Evolutionary conservation across 2,797 vertebrate species (phyloP).

Genomic region (Bovichtus diacanthus): DNA sequence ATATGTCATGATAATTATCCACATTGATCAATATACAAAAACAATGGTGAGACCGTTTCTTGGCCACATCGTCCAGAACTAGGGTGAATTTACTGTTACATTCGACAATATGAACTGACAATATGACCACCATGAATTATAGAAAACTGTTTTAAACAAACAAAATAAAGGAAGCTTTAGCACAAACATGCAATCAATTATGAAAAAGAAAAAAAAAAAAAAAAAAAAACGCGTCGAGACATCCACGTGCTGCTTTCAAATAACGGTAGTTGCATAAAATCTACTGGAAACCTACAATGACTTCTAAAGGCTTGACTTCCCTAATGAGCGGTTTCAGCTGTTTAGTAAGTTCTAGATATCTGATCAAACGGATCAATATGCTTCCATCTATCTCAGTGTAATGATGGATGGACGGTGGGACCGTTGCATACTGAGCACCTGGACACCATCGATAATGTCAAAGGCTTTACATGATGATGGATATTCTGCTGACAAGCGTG

Average conservation of each 20-base stretch:
- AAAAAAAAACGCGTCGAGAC: background rate
- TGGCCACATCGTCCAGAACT: no score
- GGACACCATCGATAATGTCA: constrained; percentile 50
- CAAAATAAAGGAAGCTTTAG: background rate
- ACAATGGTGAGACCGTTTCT: no score
- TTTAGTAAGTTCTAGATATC: constrained; percentile 35
- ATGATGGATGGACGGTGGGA: constrained; percentile 53
- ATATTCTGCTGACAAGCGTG: constrained; percentile 41
- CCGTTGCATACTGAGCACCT: constrained; percentile 39
- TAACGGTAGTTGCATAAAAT: background rate
- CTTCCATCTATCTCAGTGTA: constrained; percentile 17
- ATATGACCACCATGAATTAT: background rate
- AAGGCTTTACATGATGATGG: constrained; percentile 33
- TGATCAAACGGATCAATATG: constrained; percentile 55
- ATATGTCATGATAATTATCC: no score
- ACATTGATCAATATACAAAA: no score
- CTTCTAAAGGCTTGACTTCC: no score
- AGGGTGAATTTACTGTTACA: background rate
- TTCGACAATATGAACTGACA: background rate
- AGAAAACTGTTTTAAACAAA: background rate
- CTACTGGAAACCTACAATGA: no score
- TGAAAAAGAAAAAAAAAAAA: background rate
- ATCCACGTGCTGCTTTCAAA: background rate
- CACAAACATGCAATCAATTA: background rate
- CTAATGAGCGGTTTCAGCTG: constrained; percentile 10